Base-by-base conservation (phyloP, 2,113 vertebrate species). In the Sinocyclocheilus anophthalmus region DNA sequence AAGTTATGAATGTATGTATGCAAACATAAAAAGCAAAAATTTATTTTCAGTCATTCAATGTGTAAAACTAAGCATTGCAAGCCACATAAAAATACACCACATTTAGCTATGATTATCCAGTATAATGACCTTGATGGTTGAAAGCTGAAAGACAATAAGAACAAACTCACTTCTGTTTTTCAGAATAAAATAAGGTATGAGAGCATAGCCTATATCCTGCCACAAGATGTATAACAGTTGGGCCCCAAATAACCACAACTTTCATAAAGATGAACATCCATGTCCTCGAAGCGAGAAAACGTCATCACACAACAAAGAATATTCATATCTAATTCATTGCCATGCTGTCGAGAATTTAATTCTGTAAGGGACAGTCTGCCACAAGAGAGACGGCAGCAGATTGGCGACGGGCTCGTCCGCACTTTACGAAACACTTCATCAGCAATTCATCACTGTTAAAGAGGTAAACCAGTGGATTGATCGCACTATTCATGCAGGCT, bases 391-490 rank as follows among this genome's bases (percentile, higher is more conserved):
- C 0, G 0, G 4, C 1, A 57, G 0, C 5, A 33, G 59, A 14
- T 33, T 48, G 26, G 2, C 0, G 26, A 3, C 0, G 8, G 14
- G 53, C 55, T 83, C 30, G 4, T 13, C n/a, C 6, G 10, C 26
- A 81, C 22, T 14, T 70, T 4, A 59, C 4, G 4, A 81, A 86
- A 61, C n/a, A 86, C 13, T 10, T 85, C 63, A 80, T 85, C 20
- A 84, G 61, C 37, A 88, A 11, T 30, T 78, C 5, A 50, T 88
- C 78, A 5, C 55, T 79, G 59, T 83, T 87, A 45, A 94, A 85
- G 39, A 97, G 85, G 0, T 96, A 97, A 81, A 96, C 88, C 69
- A 97, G 87, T 3, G 96, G 96, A 81, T 96, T 96, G 75, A 97
- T 88, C 76, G 93, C 94, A 10, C 95, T 95, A 91, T 96, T 97